Conservation (phyloP, 2,113 vertebrate genomes). For the Symphodus melops region DNA sequence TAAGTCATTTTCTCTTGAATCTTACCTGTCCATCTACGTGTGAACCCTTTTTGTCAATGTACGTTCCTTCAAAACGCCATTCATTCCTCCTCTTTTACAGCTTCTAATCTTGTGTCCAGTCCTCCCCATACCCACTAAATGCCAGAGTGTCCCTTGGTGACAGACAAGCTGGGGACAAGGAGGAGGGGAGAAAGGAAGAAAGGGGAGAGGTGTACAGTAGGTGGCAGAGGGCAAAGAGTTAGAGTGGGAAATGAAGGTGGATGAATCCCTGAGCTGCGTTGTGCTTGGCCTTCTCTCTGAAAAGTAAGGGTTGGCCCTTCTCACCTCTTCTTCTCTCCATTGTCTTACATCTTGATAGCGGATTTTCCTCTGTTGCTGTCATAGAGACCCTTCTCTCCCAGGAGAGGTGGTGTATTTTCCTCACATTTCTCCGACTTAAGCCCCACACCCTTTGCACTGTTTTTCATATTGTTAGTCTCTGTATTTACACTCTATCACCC, state of each 20-base stretch:
- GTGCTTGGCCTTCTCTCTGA: constrained; percentile 23
- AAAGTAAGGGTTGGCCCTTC: constrained; percentile 18
- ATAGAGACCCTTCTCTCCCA: constrained; percentile 5
- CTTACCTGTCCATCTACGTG: constrained; percentile 63
- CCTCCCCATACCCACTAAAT: constrained; percentile 43
- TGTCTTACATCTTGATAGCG: constrained; percentile 13
- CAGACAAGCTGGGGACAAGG: constrained; percentile 49
- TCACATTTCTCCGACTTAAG: constrained; percentile 8
- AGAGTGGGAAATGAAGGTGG: constrained; percentile 37
- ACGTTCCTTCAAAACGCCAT: constrained; percentile 63
- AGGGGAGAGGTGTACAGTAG: constrained; percentile 20
- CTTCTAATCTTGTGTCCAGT: constrained; percentile 33
- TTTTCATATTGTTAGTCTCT: background rate
- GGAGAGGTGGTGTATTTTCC: background rate
- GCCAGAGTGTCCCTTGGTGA: constrained; percentile 70
- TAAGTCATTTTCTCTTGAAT: background rate
- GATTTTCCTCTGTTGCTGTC: constrained; percentile 3
- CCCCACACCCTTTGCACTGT: background rate
- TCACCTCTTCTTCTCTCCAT: background rate
- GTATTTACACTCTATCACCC: background rate
- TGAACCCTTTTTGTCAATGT: constrained; percentile 58
- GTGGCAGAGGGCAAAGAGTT: constrained; percentile 52
- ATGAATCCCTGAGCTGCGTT: constrained; percentile 45
- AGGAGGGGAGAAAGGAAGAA: constrained; percentile 41
- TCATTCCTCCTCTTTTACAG: constrained; percentile 61